Evolutionary conservation across 1,140 invertebrate species (phyloP).

Genomic region (Diploscapter pachys): DNA sequence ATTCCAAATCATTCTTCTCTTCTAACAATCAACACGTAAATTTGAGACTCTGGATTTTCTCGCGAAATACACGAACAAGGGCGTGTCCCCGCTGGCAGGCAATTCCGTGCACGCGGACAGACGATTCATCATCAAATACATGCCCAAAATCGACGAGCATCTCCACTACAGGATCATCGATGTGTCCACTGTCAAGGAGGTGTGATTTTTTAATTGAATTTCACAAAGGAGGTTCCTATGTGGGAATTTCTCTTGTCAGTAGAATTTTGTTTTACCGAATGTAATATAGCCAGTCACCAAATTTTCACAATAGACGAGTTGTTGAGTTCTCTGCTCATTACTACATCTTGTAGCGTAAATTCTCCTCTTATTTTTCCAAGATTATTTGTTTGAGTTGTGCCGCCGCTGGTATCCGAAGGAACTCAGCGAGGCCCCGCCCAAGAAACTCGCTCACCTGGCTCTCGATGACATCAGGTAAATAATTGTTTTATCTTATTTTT

Average conservation of each 20-base stretch:
- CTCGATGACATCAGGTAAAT: slow-evolving; percentile 72
- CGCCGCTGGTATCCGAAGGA: slow-evolving; percentile 72
- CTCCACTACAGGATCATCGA: slow-evolving; percentile 90
- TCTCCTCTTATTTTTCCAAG: not conserved
- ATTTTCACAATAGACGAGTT: not conserved
- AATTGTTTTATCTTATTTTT: not conserved
- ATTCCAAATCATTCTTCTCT: no score
- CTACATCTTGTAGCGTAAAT: not conserved
- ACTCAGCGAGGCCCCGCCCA: slow-evolving; percentile 66
- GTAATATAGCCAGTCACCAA: not conserved
- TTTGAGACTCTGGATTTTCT: slow-evolving; percentile 69
- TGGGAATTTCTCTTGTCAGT: not conserved
- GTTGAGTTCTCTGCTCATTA: not conserved
- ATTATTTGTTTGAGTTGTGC: slow-evolving; percentile 36
- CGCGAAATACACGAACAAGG: slow-evolving; percentile 66
- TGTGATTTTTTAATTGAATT: slow-evolving; percentile 59
- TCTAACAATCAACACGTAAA: slow-evolving; percentile 65
- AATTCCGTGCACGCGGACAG: slow-evolving; percentile 84
- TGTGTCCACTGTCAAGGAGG: slow-evolving; percentile 83
- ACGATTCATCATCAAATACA: slow-evolving; percentile 73
- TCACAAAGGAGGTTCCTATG: not conserved
- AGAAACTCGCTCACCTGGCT: slow-evolving; percentile 69
- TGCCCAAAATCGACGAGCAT: slow-evolving; percentile 73
- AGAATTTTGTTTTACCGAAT: not conserved
- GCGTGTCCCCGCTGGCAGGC: slow-evolving; percentile 75